phyloP scores from a whole-genome alignment of 2,797 vertebrate genomes.

The Acrossocheilus fasciatus region DNA sequence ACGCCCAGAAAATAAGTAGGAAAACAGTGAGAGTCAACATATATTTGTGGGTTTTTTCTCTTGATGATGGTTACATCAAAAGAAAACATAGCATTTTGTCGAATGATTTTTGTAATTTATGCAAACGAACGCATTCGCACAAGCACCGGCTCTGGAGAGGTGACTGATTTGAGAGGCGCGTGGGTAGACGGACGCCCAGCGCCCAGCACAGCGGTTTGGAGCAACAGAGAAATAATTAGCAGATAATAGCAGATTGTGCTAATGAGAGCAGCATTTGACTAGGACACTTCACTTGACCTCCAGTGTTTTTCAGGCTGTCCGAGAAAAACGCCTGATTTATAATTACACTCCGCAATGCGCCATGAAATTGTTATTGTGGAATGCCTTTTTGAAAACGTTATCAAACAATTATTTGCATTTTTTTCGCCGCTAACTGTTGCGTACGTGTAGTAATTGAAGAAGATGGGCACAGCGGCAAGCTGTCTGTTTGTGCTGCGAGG shows the following conservation, averaged over 20 bases:
- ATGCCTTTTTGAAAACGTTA: slow-evolving; percentile 85
- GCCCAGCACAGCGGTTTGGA: slow-evolving; percentile 71
- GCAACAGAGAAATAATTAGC: slow-evolving; percentile 80
- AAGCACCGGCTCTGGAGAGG: slow-evolving; percentile 68
- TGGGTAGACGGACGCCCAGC: slow-evolving; percentile 64
- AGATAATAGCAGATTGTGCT: slow-evolving; percentile 81
- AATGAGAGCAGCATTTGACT: slow-evolving; percentile 84
- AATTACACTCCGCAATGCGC: slow-evolving; percentile 85
- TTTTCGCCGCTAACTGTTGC: slow-evolving; percentile 76
- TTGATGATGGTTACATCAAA: slow-evolving; percentile 76
- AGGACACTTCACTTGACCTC: slow-evolving; percentile 83
- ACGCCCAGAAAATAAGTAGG: slow-evolving; percentile 61
- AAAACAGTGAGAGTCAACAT: slow-evolving; percentile 48
- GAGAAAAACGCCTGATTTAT: slow-evolving; percentile 77
- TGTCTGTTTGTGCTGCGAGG: slow-evolving; percentile 68
- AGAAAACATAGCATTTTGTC: slow-evolving; percentile 74
- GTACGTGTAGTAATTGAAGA: slow-evolving; percentile 75
- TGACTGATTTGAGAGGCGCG: slow-evolving; percentile 66
- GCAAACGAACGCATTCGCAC: slow-evolving; percentile 69
- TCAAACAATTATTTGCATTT: slow-evolving; percentile 86
- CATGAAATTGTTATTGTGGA: slow-evolving; percentile 88
- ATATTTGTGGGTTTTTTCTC: slow-evolving; percentile 59
- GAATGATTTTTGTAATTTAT: slow-evolving; percentile 73
- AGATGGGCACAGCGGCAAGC: slow-evolving; percentile 60
- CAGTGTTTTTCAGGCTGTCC: slow-evolving; percentile 76